Evolutionary conservation across 1,140 invertebrate genomes (phyloP).

Genomic region (Lerema accius): DNA sequence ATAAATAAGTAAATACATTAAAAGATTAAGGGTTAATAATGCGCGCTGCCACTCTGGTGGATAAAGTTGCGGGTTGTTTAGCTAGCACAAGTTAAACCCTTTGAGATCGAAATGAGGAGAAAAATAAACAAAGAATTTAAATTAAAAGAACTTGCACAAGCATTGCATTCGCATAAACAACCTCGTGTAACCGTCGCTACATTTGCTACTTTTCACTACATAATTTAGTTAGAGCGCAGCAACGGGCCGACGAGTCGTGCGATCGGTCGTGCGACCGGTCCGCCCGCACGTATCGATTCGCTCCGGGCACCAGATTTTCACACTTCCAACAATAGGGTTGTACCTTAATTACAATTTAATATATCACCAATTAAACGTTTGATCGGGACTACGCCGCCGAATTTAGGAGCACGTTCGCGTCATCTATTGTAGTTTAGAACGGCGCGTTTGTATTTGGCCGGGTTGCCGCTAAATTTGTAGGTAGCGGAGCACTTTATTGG

Average conservation of each 20-base stretch:
- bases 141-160: slow-evolving; percentile 18
- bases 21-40: background rate
- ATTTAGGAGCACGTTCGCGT: slow-evolving; percentile 46
- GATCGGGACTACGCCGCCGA: slow-evolving; percentile 62
- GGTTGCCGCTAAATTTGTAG: slow-evolving; percentile 33
- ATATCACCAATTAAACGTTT: slow-evolving; percentile 76
- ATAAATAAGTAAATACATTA: no score
- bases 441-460: slow-evolving; percentile 46
- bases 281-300: slow-evolving; percentile 43
- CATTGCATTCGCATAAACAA: slow-evolving; percentile 17
- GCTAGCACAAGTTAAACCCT: background rate
- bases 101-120: background rate
- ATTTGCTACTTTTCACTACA: slow-evolving; percentile 22
- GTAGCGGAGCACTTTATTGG: slow-evolving; percentile 36
- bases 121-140: slow-evolving; percentile 10
- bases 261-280: slow-evolving; percentile 42
- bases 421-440: slow-evolving; percentile 23
- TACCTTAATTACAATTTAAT: slow-evolving; percentile 78
- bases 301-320: slow-evolving; percentile 58
- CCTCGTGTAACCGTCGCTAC: slow-evolving; percentile 10
- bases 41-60: background rate
- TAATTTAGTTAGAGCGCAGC: slow-evolving; percentile 18
- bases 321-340: slow-evolving; percentile 64
- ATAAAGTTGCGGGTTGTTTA: background rate
- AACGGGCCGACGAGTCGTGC: background rate